Percentiles rank a stretch among this genome's conserved stretches.
phyloP scores from a whole-genome alignment of 2,113 vertebrate species.

The Barnardius zonarius region DNA sequence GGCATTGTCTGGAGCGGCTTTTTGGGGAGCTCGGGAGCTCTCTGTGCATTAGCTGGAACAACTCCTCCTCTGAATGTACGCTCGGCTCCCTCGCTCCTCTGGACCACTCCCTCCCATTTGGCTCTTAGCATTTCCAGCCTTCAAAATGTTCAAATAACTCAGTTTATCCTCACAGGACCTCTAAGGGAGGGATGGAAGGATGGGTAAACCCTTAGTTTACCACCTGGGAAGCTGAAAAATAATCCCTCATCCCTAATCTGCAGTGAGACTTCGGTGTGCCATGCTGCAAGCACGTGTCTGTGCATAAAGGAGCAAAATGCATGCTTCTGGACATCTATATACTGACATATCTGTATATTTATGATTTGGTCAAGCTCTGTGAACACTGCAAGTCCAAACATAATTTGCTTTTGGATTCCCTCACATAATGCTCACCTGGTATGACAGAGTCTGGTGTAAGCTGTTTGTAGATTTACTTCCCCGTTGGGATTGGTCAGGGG shows the following conservation, averaged over 20 bases:
- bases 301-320: neutral
- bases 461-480: neutral
- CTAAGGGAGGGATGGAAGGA: neutral
- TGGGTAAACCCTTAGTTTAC: neutral
- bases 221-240: neutral
- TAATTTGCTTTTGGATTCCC: neutral
- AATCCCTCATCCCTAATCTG: neutral
- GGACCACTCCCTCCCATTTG: conserved; percentile 1
- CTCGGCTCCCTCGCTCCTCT: neutral
- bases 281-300: neutral
- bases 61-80: neutral
- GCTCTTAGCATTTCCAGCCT: conserved; percentile 2
- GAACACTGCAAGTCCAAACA: neutral
- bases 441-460: neutral
- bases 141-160: neutral
- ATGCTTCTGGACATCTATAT: neutral
- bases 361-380: neutral
- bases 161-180: conserved; percentile 21
- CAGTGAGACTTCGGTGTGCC: neutral
- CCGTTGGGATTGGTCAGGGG: neutral
- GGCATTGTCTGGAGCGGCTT: neutral
- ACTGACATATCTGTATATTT: neutral
- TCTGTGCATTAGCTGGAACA: conserved; percentile 13
- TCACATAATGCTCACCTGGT: neutral
- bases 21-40: neutral